These are phyloP conservation scores for Balanococcus diminutus DNA, from an alignment of 2,888 invertebrate genomes.

Conservation along the genomic window DNA sequence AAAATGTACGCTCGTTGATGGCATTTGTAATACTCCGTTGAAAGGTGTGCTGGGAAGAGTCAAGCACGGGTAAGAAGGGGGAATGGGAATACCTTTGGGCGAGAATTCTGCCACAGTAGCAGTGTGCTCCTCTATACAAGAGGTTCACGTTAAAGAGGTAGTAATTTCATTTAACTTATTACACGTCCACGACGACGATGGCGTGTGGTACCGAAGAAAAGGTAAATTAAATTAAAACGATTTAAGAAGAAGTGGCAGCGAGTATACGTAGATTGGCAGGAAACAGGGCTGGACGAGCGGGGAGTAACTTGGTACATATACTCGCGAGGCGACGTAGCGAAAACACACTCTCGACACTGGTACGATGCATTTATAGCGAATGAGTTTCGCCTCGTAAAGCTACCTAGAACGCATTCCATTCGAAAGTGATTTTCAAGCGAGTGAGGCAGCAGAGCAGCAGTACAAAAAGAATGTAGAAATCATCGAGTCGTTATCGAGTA, in stretches of 20 bases:
- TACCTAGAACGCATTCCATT: neutral
- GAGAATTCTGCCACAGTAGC: neutral
- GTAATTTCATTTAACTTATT: neutral
- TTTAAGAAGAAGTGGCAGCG: neutral
- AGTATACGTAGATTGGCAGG: neutral
- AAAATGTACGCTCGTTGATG: neutral
- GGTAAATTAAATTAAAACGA: neutral
- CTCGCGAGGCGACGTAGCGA: neutral
- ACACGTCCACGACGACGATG: neutral
- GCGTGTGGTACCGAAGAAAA: neutral
- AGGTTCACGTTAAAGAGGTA: neutral
- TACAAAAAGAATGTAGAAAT: no score
- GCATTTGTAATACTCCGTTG: neutral
- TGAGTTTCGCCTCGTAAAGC: no score
- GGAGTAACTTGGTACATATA: neutral
- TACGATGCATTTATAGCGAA: neutral
- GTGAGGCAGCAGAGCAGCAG: neutral
- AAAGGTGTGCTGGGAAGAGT: neutral
- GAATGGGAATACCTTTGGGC: neutral
- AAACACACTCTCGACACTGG: neutral
- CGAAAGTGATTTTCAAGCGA: neutral
- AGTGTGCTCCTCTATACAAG: no score
- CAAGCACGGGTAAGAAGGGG: neutral
- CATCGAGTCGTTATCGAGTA: neutral
- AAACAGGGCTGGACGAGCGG: neutral